Conservation (phyloP, 2,888 invertebrate species). For the Agrotis ipsilon region DNA sequence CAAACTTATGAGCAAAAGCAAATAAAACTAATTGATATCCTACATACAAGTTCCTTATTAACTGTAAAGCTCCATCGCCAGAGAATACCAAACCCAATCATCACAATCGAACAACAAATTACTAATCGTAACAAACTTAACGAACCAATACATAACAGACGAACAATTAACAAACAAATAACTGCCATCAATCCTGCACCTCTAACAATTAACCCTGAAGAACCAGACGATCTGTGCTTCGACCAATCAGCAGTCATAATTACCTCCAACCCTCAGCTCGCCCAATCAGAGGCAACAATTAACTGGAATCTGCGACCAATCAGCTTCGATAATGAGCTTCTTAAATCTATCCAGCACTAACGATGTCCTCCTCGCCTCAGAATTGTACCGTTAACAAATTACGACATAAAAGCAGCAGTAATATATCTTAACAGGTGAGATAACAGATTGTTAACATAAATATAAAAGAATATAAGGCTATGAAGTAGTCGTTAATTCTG, state of each 20-base stretch:
- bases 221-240: constrained; percentile 9
- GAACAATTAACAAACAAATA: constrained; percentile 36
- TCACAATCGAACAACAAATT: not conserved
- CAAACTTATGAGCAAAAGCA: not conserved
- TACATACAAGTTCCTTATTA: not conserved
- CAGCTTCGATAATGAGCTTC: constrained; percentile 43
- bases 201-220: constrained; percentile 35
- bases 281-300: constrained; percentile 40
- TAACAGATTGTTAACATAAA: constrained; percentile 22
- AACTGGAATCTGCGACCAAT: constrained; percentile 29
- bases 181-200: constrained; percentile 27
- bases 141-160: constrained; percentile 28
- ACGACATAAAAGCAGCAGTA: constrained; percentile 8
- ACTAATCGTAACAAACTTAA: constrained; percentile 19
- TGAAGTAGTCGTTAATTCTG: constrained; percentile 1
- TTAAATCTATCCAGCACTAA: constrained; percentile 49
- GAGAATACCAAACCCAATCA: not conserved
- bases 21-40: too few species aligned
- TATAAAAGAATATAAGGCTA: constrained; percentile 25
- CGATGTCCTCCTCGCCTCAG: constrained; percentile 30
- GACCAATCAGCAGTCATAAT: constrained; percentile 33
- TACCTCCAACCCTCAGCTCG: constrained; percentile 19
- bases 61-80: not conserved
- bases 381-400: constrained; percentile 28
- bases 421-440: constrained; percentile 13